Conservation (phyloP, 2,113 vertebrate genomes). For the Brachionichthys hirsutus region DNA sequence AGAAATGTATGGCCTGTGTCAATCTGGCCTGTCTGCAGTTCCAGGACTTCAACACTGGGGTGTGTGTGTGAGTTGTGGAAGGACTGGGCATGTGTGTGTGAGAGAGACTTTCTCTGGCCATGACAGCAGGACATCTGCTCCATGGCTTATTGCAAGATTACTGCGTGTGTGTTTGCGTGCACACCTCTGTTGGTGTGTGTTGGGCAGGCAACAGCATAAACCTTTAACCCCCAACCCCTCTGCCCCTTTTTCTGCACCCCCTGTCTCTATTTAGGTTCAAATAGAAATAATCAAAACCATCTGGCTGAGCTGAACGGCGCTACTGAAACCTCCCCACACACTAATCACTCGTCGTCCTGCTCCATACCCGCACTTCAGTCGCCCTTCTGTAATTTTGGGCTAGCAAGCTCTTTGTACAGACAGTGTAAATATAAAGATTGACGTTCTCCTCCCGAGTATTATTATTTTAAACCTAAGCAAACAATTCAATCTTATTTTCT, state of each 20-base stretch:
- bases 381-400: constrained; percentile 20
- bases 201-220: constrained; percentile 59
- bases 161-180: constrained; percentile 35
- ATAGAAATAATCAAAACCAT: constrained; percentile 74
- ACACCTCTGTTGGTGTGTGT: constrained; percentile 17
- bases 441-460: no score
- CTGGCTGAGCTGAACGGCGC: constrained; percentile 58
- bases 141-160: constrained; percentile 71
- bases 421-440: constrained; percentile 12
- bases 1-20: constrained; percentile 31
- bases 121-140: constrained; percentile 74
- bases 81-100: constrained; percentile 18
- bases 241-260: constrained; percentile 43
- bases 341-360: constrained; percentile 26
- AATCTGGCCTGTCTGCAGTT: constrained; percentile 52
- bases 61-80: constrained; percentile 62
- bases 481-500: neutral
- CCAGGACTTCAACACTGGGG: constrained; percentile 49
- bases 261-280: constrained; percentile 48
- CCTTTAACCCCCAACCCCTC: constrained; percentile 61
- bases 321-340: constrained; percentile 42
- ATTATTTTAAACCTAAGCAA: constrained; percentile 15
- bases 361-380: neutral
- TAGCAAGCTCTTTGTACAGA: constrained; percentile 11
- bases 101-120: constrained; percentile 61